phyloP scores from a whole-genome alignment of 1,140 invertebrate genomes.

The Caenorhabditis brenneri region DNA sequence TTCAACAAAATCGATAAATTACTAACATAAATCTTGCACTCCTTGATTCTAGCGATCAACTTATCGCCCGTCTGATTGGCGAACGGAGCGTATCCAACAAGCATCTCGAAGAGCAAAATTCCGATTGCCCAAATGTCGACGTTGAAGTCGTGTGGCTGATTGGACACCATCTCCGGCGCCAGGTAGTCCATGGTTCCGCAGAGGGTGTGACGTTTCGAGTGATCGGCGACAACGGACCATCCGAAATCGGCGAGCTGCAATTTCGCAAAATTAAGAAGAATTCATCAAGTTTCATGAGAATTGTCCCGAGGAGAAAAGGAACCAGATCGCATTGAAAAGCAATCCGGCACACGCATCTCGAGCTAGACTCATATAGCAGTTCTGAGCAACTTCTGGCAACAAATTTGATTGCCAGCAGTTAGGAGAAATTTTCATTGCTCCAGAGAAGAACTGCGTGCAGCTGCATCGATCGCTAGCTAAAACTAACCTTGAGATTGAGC shows the following conservation, averaged over 20 bases:
- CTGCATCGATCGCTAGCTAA: neutral
- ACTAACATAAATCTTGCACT: constrained; percentile 78
- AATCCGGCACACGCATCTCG: constrained; percentile 24
- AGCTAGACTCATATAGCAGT: neutral
- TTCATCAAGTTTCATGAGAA: neutral
- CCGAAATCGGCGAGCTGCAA: constrained; percentile 72
- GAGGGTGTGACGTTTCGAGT: constrained; percentile 81
- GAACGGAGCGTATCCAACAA: constrained; percentile 80
- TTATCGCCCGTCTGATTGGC: constrained; percentile 11
- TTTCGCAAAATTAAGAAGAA: neutral
- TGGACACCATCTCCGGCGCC: constrained; percentile 94
- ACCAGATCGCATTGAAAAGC: neutral
- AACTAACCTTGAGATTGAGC: constrained; percentile 66
- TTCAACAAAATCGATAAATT: constrained; percentile 70
- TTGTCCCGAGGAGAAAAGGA: constrained; percentile 28
- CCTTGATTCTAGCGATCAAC: constrained; percentile 84
- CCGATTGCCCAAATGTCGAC: constrained; percentile 77
- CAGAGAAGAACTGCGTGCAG: too few relatives aligned
- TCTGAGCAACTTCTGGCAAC: neutral
- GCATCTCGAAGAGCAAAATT: constrained; percentile 90
- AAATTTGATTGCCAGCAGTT: neutral
- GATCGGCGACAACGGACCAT: constrained; percentile 71
- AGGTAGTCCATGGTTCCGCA: constrained; percentile 95
- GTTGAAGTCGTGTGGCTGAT: constrained; percentile 83
- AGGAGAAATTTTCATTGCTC: too few relatives aligned